phyloP scores from a whole-genome alignment of 1,140 invertebrate genomes.

The Cydia splendana region DNA sequence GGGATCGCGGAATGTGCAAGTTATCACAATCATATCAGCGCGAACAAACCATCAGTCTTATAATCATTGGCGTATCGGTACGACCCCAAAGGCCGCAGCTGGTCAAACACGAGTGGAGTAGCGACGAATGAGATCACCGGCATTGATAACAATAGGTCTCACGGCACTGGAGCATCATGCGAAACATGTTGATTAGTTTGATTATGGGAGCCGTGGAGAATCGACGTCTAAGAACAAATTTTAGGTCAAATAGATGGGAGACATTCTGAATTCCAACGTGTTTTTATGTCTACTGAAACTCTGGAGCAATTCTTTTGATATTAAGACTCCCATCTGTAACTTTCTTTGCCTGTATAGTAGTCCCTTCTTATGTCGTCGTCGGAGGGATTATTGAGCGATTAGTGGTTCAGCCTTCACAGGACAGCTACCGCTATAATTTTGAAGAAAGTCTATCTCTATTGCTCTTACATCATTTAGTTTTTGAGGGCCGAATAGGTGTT shows the following conservation, averaged over 20 bases:
- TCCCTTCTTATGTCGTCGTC: too few species aligned
- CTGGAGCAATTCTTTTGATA: too few species aligned
- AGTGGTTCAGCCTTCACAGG: too few species aligned
- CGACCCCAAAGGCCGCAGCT: conserved; percentile 70
- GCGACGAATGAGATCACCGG: conserved; percentile 66
- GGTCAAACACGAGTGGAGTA: conserved; percentile 63
- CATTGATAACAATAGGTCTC: conserved; percentile 25
- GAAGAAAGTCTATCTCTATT: too few species aligned
- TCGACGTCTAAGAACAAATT: background rate
- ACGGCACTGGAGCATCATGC: background rate
- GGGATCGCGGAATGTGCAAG: too few species aligned
- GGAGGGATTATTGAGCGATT: too few species aligned
- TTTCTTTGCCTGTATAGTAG: too few species aligned
- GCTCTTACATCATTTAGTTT: too few species aligned
- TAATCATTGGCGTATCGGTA: conserved; percentile 1
- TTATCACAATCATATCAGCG: too few species aligned
- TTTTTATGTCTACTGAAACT: background rate
- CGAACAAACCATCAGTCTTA: background rate
- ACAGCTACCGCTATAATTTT: too few species aligned
- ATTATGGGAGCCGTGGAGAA: background rate
- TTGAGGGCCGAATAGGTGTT: too few species aligned
- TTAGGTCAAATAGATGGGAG: background rate
- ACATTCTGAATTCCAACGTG: background rate
- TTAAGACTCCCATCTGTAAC: too few species aligned
- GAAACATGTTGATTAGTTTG: conserved; percentile 22